A percentile compares a stretch with the other conserved stretches of the same genome.
Evolutionary conservation across 1,140 invertebrate genomes (phyloP).

Genomic region (Brachionus rubens): DNA sequence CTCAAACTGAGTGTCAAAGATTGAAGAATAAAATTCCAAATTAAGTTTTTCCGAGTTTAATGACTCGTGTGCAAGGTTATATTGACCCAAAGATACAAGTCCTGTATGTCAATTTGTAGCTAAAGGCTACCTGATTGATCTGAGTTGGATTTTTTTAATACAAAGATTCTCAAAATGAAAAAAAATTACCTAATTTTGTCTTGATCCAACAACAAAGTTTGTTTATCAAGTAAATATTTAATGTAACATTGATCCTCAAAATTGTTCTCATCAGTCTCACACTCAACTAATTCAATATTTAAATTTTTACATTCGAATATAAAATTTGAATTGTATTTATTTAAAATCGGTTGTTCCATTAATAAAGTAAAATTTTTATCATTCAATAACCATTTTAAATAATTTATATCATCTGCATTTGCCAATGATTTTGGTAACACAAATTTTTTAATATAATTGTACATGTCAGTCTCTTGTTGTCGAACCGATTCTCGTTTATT

Average conservation of each 20-base stretch:
- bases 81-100: too few species aligned
- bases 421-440: slow-evolving; percentile 42
- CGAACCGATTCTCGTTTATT: not conserved
- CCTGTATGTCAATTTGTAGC: too few species aligned
- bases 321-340: not conserved
- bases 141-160: too few species aligned
- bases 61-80: too few species aligned
- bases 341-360: not conserved
- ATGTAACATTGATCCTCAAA: slow-evolving; percentile 22
- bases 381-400: not conserved
- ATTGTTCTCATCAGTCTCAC: not conserved
- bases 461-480: not conserved
- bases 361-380: slow-evolving; percentile 18
- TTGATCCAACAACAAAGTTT: not conserved
- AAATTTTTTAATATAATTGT: not conserved
- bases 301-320: not conserved
- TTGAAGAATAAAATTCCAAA: too few species aligned
- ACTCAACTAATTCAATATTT: not conserved
- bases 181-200: slow-evolving; percentile 32
- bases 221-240: not conserved
- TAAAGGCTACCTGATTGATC: too few species aligned
- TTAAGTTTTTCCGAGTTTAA: too few species aligned
- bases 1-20: too few species aligned
- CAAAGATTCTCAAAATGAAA: too few species aligned
- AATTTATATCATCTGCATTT: slow-evolving; percentile 28